phyloP scores from a whole-genome alignment of 2,797 vertebrate genomes.

The Cirrhinus mrigala region DNA sequence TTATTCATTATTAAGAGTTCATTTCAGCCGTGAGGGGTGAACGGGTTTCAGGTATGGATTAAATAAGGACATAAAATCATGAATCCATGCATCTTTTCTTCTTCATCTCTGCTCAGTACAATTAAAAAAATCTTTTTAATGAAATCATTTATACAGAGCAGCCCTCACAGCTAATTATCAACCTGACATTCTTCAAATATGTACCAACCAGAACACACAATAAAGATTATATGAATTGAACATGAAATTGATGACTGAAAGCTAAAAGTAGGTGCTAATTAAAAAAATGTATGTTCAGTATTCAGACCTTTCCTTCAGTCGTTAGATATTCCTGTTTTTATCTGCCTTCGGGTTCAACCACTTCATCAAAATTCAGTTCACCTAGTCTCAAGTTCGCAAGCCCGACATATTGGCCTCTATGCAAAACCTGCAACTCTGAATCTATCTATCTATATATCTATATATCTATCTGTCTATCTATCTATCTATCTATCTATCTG shows the following conservation, averaged over 20 bases:
- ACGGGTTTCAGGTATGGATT: background rate
- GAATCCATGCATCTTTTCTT: constrained; percentile 6
- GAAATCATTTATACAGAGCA: constrained; percentile 8
- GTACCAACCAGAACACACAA: constrained; percentile 15
- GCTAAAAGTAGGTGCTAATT: constrained; percentile 35
- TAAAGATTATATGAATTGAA: constrained; percentile 32
- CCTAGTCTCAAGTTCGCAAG: background rate
- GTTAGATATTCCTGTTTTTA: constrained; percentile 26
- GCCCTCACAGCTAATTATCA: constrained; percentile 15
- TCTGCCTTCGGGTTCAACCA: constrained; percentile 13
- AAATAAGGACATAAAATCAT: background rate
- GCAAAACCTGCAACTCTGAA: background rate
- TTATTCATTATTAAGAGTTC: constrained; percentile 17
- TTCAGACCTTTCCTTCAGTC: constrained; percentile 29
- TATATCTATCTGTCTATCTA: background rate
- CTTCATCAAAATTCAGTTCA: constrained; percentile 12
- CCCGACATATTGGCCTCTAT: background rate
- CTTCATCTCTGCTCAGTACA: background rate
- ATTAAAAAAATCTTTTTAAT: background rate
- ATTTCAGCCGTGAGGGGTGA: background rate
- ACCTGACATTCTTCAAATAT: constrained; percentile 33
- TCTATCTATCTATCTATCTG: too few relatives aligned
- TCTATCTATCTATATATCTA: background rate
- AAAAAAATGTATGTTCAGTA: constrained; percentile 37
- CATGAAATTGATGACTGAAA: constrained; percentile 21